Evolutionary conservation across 2,113 vertebrate genomes (phyloP).

Genomic region (Rhinopomastus cyanomelas): DNA sequence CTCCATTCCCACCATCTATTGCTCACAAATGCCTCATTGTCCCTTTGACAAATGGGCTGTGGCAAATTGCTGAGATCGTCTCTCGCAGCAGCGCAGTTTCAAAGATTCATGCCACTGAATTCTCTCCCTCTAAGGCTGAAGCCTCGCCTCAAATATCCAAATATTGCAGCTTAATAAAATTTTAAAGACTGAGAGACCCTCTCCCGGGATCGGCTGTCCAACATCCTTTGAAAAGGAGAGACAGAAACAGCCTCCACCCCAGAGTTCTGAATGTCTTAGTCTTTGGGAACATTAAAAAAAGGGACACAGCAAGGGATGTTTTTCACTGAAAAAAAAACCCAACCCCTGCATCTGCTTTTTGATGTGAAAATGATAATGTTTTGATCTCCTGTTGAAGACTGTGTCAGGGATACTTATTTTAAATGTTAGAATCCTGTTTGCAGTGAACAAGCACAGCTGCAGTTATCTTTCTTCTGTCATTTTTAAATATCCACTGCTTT

Average conservation of each 20-base stretch:
- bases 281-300: background rate
- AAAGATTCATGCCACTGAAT: constrained; percentile 75
- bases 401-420: constrained; percentile 6
- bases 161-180: constrained; percentile 77
- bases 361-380: constrained; percentile 50
- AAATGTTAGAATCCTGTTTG: constrained; percentile 5
- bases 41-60: constrained; percentile 70
- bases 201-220: constrained; percentile 82
- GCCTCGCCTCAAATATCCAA: constrained; percentile 73
- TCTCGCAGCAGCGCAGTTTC: constrained; percentile 58
- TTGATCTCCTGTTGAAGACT: constrained; percentile 51
- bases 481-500: background rate
- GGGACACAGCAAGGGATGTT: constrained; percentile 10
- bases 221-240: constrained; percentile 76
- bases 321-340: background rate
- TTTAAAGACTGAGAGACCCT: constrained; percentile 73
- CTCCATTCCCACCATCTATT: constrained; percentile 43
- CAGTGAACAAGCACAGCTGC: background rate
- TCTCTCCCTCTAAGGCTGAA: constrained; percentile 72
- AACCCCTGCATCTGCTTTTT: constrained; percentile 35
- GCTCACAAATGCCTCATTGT: constrained; percentile 63
- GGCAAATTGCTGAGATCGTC: constrained; percentile 72
- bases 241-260: constrained; percentile 70
- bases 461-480: background rate
- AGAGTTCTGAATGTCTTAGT: constrained; percentile 23